phyloP scores from a whole-genome alignment of 1,140 invertebrate species.

The Chymomyza costata region DNA sequence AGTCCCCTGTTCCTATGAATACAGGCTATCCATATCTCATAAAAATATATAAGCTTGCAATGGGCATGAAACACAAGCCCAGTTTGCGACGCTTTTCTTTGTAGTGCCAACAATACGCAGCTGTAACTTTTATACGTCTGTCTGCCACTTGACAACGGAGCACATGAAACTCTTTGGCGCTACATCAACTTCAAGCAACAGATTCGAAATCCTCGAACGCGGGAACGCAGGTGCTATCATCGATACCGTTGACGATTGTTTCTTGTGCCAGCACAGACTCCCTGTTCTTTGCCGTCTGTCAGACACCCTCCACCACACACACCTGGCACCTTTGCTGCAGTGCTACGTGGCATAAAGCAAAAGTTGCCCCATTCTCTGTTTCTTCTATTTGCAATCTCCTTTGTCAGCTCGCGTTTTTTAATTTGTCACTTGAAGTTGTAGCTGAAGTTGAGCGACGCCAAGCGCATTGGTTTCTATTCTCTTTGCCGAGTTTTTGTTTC shows the following conservation, averaged over 20 bases:
- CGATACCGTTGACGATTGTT: slow-evolving; percentile 67
- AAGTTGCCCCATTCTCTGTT: too few relatives aligned
- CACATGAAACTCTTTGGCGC: slow-evolving; percentile 59
- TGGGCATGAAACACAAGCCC: slow-evolving; percentile 27
- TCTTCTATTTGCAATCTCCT: slow-evolving; percentile 33
- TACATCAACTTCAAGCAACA: slow-evolving; percentile 44
- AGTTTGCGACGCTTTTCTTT: slow-evolving; percentile 42
- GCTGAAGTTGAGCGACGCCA: slow-evolving; percentile 40
- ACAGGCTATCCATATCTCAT: too few relatives aligned
- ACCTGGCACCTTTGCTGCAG: slow-evolving; percentile 25
- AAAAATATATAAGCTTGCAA: slow-evolving; percentile 58
- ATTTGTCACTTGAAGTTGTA: slow-evolving; percentile 71
- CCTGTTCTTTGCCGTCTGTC: background rate
- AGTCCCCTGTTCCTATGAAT: background rate
- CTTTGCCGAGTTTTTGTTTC: slow-evolving; percentile 3
- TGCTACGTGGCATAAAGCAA: slow-evolving; percentile 29
- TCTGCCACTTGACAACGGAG: slow-evolving; percentile 52
- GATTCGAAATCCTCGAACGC: slow-evolving; percentile 34
- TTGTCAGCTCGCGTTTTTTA: slow-evolving; percentile 67
- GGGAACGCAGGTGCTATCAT: slow-evolving; percentile 63
- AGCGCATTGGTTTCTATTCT: slow-evolving; percentile 14
- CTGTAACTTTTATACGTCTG: slow-evolving; percentile 37
- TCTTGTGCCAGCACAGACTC: slow-evolving; percentile 42
- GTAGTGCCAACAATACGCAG: slow-evolving; percentile 37
- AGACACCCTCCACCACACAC: slow-evolving; percentile 9